Base-by-base conservation (phyloP, 2,113 vertebrate species). In the Brachionichthys hirsutus region DNA sequence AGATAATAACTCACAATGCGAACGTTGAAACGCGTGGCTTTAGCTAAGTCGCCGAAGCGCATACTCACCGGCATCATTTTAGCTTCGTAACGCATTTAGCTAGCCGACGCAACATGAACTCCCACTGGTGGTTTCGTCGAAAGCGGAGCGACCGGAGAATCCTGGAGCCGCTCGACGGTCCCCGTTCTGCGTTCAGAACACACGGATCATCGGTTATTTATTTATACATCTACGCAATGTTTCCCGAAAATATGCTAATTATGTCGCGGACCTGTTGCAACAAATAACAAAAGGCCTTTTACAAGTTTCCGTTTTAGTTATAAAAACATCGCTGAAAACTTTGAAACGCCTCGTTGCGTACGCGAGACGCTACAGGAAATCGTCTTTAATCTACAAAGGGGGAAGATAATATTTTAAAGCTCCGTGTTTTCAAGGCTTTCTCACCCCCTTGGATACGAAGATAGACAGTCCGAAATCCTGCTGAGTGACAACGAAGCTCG, bases 51-150 rank as follows among this genome's bases (percentile, higher is more conserved):
- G 56, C 69, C 43, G 44, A 73, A 70, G 46, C 17, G 12, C 6
- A 13, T 62, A 86, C 95, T 95, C 77, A 98, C 95, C 93, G 95
- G 95, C 95, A 98, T 96, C 95, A 97, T 96, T 69, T 92, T 95
- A 88, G 93, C 91, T 80, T 92, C 92, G 92, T 94, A 93, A 82
- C 94, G 92, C 94, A 95, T 95, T 89, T 90, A 91, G 83, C 70
- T 81, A 68, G 86, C 63, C 66, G 47, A 22, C 58, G 52, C 73
- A 53, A 68, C 68, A 85, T 64, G 82, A 77, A 85, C 80, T 69
- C 75, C 59, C 59, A 17, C 70, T 11, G 80, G 69, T 52, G 69
- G 87, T 87, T 84, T 88, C 85, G 81, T 75, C 80, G 80, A 82
- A 75, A 84, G 77, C 76, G 61, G 52, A n/a, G 48, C 54, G 65